Evolutionary conservation across 2,888 invertebrate genomes (phyloP).

Genomic region (Parapristionchus giblindavisi): DNA sequence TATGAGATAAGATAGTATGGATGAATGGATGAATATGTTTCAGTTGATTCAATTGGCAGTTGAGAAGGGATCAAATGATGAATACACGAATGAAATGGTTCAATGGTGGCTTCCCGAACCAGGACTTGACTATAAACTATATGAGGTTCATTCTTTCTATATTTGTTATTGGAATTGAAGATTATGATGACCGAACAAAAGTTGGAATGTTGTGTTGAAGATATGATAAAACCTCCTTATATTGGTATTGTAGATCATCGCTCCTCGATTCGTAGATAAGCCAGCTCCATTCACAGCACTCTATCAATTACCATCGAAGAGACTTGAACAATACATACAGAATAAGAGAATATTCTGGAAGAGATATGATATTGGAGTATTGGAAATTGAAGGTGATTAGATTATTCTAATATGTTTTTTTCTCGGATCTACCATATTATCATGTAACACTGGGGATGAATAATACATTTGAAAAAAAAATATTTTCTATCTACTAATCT

Average conservation of each 20-base stretch:
- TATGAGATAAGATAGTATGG: background rate
- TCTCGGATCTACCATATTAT: background rate
- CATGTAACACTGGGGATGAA: background rate
- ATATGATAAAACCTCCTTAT: background rate
- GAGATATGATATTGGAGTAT: constrained; percentile 57
- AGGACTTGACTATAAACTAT: constrained; percentile 54
- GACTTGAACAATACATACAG: constrained; percentile 53
- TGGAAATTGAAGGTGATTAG: constrained; percentile 60
- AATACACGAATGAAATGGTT: constrained; percentile 66
- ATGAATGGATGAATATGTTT: too few relatives aligned
- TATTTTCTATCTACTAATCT: constrained; percentile 19
- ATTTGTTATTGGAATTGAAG: background rate
- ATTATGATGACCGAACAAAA: background rate
- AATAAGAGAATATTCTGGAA: constrained; percentile 56
- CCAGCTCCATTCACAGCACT: constrained; percentile 63
- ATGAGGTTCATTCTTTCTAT: constrained; percentile 43
- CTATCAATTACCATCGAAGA: constrained; percentile 58
- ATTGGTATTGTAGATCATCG: constrained; percentile 27
- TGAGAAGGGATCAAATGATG: constrained; percentile 59
- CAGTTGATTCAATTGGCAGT: constrained; percentile 67
- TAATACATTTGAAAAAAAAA: background rate
- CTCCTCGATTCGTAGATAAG: constrained; percentile 25
- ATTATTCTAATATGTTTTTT: constrained; percentile 2
- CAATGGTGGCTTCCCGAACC: constrained; percentile 67
- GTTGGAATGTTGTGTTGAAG: constrained; percentile 43